Conservation (phyloP, 2,113 vertebrate species). For the Myiopsitta monachus region DNA sequence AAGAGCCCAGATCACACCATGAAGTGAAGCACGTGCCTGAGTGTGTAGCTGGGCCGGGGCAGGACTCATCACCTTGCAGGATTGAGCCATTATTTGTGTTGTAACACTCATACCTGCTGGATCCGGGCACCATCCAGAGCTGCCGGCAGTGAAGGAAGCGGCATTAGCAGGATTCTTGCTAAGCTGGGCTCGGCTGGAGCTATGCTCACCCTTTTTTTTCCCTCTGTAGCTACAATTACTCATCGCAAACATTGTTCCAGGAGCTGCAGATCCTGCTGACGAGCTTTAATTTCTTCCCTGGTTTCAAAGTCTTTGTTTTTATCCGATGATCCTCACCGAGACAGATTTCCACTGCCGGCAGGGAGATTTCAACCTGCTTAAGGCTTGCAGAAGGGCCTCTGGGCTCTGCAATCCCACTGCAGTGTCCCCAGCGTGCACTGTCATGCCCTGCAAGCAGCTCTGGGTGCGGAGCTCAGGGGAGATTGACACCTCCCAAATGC, state of each 20-base stretch:
- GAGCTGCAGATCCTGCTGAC: background rate
- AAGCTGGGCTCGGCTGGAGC: background rate
- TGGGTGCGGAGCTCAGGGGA: background rate
- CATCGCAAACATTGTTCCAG: background rate
- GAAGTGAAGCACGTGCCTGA: background rate
- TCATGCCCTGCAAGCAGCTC: background rate
- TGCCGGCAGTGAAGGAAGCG: background rate
- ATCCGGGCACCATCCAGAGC: background rate
- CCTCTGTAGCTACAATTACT: background rate
- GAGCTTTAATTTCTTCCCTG: background rate
- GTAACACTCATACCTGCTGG: background rate
- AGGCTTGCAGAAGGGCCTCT: background rate
- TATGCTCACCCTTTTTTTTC: background rate
- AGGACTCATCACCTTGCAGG: background rate
- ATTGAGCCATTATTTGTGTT: background rate
- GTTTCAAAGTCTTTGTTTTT: background rate
- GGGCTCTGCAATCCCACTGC: background rate
- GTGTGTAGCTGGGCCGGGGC: background rate
- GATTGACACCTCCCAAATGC: background rate
- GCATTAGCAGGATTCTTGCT: constrained; percentile 49
- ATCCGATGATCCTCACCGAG: background rate
- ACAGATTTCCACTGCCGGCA: background rate
- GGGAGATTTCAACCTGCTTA: background rate
- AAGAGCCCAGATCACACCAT: accelerated
- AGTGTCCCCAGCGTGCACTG: background rate